Percentiles rank a stretch among this genome's conserved stretches.
These are phyloP conservation scores for Hydrocynus forskahlii DNA, from an alignment of 2,797 vertebrate genomes.

Conservation along the genomic window DNA sequence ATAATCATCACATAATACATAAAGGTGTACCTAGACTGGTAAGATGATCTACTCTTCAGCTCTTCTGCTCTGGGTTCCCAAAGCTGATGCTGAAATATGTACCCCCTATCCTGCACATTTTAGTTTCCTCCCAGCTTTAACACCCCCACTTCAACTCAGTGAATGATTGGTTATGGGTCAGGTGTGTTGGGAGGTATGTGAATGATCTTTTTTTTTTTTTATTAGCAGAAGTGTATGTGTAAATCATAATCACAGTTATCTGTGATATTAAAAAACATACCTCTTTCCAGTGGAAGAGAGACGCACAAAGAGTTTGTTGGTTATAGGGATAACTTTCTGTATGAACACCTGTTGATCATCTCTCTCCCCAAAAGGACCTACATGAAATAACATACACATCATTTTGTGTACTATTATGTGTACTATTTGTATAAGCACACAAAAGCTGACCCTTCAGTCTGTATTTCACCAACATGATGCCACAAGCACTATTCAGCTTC, in stretches of 20 bases:
- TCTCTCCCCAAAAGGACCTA: conserved; percentile 96
- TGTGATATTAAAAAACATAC: conserved; percentile 67
- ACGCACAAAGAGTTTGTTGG: conserved; percentile 94
- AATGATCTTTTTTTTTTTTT: too few species aligned
- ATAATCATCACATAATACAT: too few species aligned
- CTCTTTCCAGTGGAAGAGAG: conserved; percentile 98
- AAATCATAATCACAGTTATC: not conserved
- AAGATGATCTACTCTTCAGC: not conserved
- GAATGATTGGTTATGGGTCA: too few species aligned
- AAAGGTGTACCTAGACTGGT: too few species aligned
- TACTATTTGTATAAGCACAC: not conserved
- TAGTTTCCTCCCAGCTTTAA: too few species aligned
- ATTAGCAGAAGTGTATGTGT: not conserved
- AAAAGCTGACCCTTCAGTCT: not conserved
- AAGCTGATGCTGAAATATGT: not conserved
- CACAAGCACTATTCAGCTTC: not conserved
- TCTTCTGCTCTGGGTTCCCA: not conserved
- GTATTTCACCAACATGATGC: not conserved
- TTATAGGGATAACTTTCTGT: conserved; percentile 98
- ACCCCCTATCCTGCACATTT: too few species aligned
- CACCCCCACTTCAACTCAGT: too few species aligned
- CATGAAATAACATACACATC: conserved; percentile 22
- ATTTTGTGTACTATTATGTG: not conserved
- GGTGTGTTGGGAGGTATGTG: too few species aligned
- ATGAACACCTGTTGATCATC: conserved; percentile 99